Conservation (phyloP, 2,797 vertebrate genomes). For the Darevskia nairensis region DNA sequence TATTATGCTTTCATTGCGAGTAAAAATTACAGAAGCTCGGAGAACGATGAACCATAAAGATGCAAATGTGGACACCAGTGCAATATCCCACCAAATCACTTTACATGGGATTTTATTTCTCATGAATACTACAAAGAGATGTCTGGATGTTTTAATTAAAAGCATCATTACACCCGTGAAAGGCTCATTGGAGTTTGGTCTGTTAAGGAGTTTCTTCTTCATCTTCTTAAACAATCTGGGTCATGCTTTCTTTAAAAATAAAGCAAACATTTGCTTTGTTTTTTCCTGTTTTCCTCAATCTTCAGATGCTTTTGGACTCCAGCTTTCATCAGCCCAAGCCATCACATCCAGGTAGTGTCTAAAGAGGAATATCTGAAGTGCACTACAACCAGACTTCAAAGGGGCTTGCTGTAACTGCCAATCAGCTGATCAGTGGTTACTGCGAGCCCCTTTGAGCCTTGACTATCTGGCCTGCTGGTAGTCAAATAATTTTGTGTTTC, state of each 20-base stretch:
- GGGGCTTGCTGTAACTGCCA: no score
- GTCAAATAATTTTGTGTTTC: no score
- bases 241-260: neutral
- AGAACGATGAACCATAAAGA: neutral
- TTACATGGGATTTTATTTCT: slow-evolving; percentile 4
- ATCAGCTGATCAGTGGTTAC: no score
- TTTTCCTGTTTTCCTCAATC: no score
- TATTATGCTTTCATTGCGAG: neutral
- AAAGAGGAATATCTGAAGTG: no score
- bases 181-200: neutral
- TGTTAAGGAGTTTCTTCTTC: neutral
- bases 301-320: no score
- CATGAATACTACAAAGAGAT: neutral
- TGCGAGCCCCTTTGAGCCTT: no score
- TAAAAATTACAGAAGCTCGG: rapidly evolving
- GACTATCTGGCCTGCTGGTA: no score
- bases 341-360: no score
- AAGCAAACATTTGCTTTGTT: no score
- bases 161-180: neutral
- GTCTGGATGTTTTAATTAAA: neutral
- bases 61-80: neutral
- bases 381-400: no score
- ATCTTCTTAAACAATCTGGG: neutral
- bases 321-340: no score
- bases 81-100: neutral